These are phyloP conservation scores for Arion vulgaris DNA, from an alignment of 1,140 invertebrate species.

Conservation along the genomic window DNA sequence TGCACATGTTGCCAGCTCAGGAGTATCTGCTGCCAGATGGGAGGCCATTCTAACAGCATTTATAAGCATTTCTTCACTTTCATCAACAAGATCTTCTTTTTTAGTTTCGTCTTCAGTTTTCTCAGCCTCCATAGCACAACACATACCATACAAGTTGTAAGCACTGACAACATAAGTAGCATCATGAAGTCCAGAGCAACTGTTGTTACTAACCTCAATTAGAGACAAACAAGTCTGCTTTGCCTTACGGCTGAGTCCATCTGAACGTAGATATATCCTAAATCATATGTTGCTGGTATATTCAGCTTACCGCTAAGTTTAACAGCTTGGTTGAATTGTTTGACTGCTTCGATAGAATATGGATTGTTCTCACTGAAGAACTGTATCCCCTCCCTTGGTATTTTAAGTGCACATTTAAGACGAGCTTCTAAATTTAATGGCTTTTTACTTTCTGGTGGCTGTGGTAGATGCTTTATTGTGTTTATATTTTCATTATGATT, in stretches of 20 bases:
- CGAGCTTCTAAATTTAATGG: neutral
- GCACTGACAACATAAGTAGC: neutral
- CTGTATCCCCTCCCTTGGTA: neutral
- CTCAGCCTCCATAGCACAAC: neutral
- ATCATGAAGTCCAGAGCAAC: neutral
- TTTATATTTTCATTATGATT: neutral
- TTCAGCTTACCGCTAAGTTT: neutral
- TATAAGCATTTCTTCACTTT: constrained; percentile 2
- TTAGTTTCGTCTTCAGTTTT: neutral
- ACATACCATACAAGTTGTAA: neutral
- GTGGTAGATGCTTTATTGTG: neutral
- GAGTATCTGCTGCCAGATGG: neutral
- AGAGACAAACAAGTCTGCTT: neutral
- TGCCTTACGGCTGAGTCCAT: neutral
- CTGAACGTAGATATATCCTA: neutral
- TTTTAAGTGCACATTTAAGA: neutral
- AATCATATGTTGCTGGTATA: neutral
- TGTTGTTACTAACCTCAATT: neutral
- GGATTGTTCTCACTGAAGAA: neutral
- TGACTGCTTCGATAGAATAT: neutral
- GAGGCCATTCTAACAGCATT: neutral
- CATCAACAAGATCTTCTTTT: neutral
- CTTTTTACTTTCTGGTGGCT: neutral
- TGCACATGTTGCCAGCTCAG: neutral
- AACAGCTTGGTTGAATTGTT: neutral